Base-by-base conservation (phyloP, 2,797 vertebrate genomes). In the Eremophila alpestris region DNA sequence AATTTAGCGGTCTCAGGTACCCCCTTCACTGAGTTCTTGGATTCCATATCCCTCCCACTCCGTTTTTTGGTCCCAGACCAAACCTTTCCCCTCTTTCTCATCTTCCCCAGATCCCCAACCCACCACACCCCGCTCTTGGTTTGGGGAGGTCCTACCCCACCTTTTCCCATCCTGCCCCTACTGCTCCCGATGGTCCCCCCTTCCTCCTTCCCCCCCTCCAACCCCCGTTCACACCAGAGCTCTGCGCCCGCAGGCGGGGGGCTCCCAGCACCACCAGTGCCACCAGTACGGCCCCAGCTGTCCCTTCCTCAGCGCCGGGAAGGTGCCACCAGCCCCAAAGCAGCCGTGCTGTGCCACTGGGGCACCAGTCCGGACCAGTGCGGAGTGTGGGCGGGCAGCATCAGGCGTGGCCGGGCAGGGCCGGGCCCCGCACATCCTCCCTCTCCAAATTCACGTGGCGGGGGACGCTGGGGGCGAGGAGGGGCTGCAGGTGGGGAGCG, bases 171-270 rank as follows among this genome's bases (percentile, higher is more conserved):
- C 34, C 75, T 26, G n/a, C 22, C n/a, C 21, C 13, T 30, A 24
- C 21, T 24, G 49, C 12, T 63, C 45, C 26, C 21, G 14, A 34
- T 17, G 1, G 11, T 22, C 5, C 3, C 58, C 10, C 30, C 7
- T 51, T 29, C 56, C 29, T 21, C 17, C 36, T 40, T 40, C 10
- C 13, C 43, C 12, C 7, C 43, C 4, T 12, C 54, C 38, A 11
- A 8, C 10, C 7, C 12, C 13, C 22, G 10, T 5, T 49, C 22
- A 38, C 34, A 10, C 0, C 4, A 74, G 55, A 15, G 10, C 55
- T 48, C 34, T 4, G 1, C 2, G 7, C 21, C n/a, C 9, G 1
- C 27, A 74, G 43, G 4, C 3, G 27, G n/a, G 8, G 34, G 4
- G 7, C 54, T 74, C n/a, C 54, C 54, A 46, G 70, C 5, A 22